Base-by-base conservation (phyloP, 1,140 invertebrate genomes). In the Drosophila guanche region DNA sequence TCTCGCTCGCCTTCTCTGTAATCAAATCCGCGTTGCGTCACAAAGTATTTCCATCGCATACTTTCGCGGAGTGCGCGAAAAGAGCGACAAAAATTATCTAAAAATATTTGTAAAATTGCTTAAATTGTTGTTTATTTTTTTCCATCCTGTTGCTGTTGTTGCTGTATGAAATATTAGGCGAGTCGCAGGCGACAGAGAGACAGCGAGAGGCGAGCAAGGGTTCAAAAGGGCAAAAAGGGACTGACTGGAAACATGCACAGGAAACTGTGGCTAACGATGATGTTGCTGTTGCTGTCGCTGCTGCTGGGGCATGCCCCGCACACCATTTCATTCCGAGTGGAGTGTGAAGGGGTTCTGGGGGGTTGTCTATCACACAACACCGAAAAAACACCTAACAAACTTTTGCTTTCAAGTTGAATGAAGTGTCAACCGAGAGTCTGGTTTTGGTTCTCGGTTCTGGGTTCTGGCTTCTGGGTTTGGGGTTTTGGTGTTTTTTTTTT, bases 261-360 rank as follows among this genome's bases (percentile, higher is more conserved):
- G 81, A 86, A 88, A 67, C 83, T 86, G 81, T 88, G 81, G 81
- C 81, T 86, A 86, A 86, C 81, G 81, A 86, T 77, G 76, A 72
- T 56, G 23, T 6, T 10, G n/a, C 20, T 25, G 33, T 6, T 33
- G 76, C 76, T 56, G 23, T 6, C 5, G n/a, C 20, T 25, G 33
- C 10, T 33, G 50, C 7, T 29, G 51, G 33, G 40, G 41, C 45
- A 33, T 33, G 29, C 29, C 8, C 29, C 29, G 2, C 29, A 33
- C 8, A 10, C 29, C 29, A 33, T 33, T 10, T 3, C 29, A 10
- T 33, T 33, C 8, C 0, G 27, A 7, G 5, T 29, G 43, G 16
- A 20, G 16, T 52, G 46, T 8, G 23, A 23, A 12, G 37, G 33
- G 70, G 54, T 51, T 14, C 42, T 12, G 50, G 5, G 41, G 46